Base-by-base conservation (phyloP, 1,140 invertebrate species). In the Idris sp. region DNA sequence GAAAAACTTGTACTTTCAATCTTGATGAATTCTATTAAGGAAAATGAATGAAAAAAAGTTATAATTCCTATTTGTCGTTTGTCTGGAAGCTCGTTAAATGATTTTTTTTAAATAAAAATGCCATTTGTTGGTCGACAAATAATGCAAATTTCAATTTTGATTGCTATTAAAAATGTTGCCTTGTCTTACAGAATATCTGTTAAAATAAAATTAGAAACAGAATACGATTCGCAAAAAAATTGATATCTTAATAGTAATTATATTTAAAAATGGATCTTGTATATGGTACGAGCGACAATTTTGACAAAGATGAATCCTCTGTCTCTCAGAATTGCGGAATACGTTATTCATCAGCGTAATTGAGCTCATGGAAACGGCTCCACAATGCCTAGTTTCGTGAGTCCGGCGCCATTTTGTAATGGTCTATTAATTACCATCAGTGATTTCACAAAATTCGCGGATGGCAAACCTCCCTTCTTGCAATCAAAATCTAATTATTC, bases 321-420 rank as follows among this genome's bases (percentile, higher is more conserved):
- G 58, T 31, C 59, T 62, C 69, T 65, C 51, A 51, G 69, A 65
- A 73, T 73, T 59, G 35, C 46, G 53, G 31, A 65, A 73, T 73
- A 65, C 69, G 69, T 65, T 65, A 73, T 73, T 65, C 69, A 73
- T 65, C 51, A 64, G 53, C 51, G 59, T 73, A 73, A 73, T 59
- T 64, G 69, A 73, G 53, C 51, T 46, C 35, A 53, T 59, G 41
- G 43, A 58, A 36, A 33, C 38, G 56, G 43, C 64, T 68, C 53
- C 64, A 19, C 25, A 22, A 58, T 48, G 40, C 56, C 56, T 61
- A 64, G 35, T 58, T 25, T 71, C 49, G 36, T 56, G 36, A 58
- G 36, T 18, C 49, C 28, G 56, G 25, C 40, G 58, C 35, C 67
- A 72, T 62, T 71, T 61, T 61, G 67, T 58, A 54, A 73, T 73